A percentile compares a stretch with the other conserved stretches of the same genome.
phyloP scores from a whole-genome alignment of 2,888 invertebrate genomes.

The Listrodromus nycthemerus region DNA sequence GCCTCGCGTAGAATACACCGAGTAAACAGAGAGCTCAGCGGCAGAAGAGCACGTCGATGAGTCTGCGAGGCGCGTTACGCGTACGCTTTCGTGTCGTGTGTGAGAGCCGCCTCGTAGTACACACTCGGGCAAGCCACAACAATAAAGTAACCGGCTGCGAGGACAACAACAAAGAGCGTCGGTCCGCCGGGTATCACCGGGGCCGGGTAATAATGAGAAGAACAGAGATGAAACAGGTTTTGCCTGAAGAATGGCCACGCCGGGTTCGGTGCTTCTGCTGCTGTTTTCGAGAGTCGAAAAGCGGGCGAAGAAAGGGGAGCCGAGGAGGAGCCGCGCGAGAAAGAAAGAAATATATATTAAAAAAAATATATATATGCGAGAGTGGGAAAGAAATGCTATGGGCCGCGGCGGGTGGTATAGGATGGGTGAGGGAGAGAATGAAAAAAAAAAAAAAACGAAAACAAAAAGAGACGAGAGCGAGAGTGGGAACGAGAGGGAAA shows the following conservation, averaged over 20 bases:
- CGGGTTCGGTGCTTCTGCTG: constrained; percentile 48
- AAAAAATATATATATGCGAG: constrained; percentile 36
- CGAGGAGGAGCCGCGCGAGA: constrained; percentile 50
- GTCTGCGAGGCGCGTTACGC: background rate
- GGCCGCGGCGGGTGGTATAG: constrained; percentile 22
- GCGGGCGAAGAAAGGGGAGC: constrained; percentile 47
- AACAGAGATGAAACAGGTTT: constrained; percentile 81
- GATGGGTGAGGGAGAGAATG: constrained; percentile 19
- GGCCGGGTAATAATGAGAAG: constrained; percentile 79
- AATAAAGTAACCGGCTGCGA: constrained; percentile 79
- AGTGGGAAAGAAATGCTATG: constrained; percentile 56
- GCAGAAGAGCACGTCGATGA: background rate
- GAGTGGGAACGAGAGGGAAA: constrained; percentile 53
- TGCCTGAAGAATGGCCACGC: constrained; percentile 77
- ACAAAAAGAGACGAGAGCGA: constrained; percentile 35
- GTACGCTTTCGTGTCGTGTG: constrained; percentile 4
- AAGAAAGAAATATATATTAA: constrained; percentile 46
- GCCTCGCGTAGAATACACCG: constrained; percentile 10
- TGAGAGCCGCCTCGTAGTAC: constrained; percentile 20
- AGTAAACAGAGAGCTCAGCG: background rate
- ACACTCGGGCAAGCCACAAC: constrained; percentile 70
- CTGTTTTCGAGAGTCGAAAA: constrained; percentile 52
- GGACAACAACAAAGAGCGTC: constrained; percentile 76
- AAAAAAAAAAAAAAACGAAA: constrained; percentile 31
- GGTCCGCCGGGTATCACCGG: constrained; percentile 46